Evolutionary conservation across 2,113 vertebrate species (phyloP), one percentile per base, ranked within the genome.

Genomic region (Bos taurus): DNA sequence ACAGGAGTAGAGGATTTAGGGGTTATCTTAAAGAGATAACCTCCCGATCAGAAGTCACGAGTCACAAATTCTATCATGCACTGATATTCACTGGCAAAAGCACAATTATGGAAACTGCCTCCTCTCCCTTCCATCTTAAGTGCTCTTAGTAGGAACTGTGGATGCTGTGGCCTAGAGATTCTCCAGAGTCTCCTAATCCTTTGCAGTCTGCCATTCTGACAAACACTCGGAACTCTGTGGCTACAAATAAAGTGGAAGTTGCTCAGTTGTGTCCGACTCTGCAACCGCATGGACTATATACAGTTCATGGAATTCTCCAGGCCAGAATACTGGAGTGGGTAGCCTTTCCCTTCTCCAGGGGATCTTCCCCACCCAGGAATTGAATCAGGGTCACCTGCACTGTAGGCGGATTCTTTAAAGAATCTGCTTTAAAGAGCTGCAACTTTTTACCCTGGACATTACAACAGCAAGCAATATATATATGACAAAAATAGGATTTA

Each of bases 401-500:
- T 40, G 36, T 21, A 40, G 67, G 36, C 2, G 0, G 21, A 74
- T 74, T 40, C 67, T 40, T 25, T 74, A 74, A 43, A 67, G 40
- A 96, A 54, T 71, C 21, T 57, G 54, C 48, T 85, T 84, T 71
- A 84, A 78, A 90, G 54, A 78, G n/a, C 62, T 91, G 84, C 48
- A 64, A 81, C 28, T 25, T 94, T 96, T 50, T 92, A 88, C 15
- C 87, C 14, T 94, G 46, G 88, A 74, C 46, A 87, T 71, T 82
- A 74, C 21, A 95, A 89, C 2, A 95, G 54, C 40, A 82, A 93
- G 54, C 71, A 48, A 17, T 81, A 84, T 25, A 54, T 78, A 90
- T 59, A 95, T 43, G 25, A 88, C 36, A 91, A 93, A 94, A 96
- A 92, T 7, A 94, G 59, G 52, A 88, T 77, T 94, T 90, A 77